These are phyloP conservation scores for Dolichallabes microphthalmus DNA, from an alignment of 2,113 vertebrate species.

Conservation along the genomic window DNA sequence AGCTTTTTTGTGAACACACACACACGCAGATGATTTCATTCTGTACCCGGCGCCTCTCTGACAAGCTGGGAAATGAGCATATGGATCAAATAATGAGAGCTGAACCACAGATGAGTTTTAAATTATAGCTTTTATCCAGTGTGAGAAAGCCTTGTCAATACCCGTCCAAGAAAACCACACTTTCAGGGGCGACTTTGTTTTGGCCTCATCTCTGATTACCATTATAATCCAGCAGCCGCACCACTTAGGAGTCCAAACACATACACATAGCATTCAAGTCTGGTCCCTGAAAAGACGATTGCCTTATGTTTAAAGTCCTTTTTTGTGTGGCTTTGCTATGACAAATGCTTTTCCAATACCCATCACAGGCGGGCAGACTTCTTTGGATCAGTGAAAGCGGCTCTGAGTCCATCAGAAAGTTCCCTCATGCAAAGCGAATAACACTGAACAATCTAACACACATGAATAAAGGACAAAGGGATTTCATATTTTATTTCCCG, in stretches of 20 bases:
- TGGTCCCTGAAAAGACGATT: conserved; percentile 68
- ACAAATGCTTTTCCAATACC: conserved; percentile 80
- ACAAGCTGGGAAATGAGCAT: conserved; percentile 73
- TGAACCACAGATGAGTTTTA: conserved; percentile 74
- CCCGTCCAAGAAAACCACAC: conserved; percentile 35
- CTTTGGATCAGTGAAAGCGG: conserved; percentile 77
- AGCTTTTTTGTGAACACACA: conserved; percentile 10
- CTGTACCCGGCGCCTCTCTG: conserved; percentile 60
- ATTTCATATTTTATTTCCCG: conserved; percentile 4
- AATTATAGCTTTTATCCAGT: conserved; percentile 70
- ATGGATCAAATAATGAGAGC: conserved; percentile 75
- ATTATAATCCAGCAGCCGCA: conserved; percentile 74
- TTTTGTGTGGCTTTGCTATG: conserved; percentile 70
- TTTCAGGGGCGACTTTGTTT: conserved; percentile 75
- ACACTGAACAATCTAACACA: conserved; percentile 67
- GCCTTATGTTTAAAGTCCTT: conserved; percentile 76
- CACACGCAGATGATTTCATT: conserved; percentile 8
- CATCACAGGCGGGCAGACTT: conserved; percentile 76
- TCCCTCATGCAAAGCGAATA: conserved; percentile 65
- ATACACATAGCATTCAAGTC: conserved; percentile 62
- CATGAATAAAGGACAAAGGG: conserved; percentile 50
- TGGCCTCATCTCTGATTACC: conserved; percentile 77
- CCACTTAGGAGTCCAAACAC: conserved; percentile 72
- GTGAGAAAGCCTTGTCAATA: conserved; percentile 69
- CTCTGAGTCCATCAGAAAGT: conserved; percentile 78